Conservation (phyloP, 2,113 vertebrate genomes). For the Fukomys damarensis region DNA sequence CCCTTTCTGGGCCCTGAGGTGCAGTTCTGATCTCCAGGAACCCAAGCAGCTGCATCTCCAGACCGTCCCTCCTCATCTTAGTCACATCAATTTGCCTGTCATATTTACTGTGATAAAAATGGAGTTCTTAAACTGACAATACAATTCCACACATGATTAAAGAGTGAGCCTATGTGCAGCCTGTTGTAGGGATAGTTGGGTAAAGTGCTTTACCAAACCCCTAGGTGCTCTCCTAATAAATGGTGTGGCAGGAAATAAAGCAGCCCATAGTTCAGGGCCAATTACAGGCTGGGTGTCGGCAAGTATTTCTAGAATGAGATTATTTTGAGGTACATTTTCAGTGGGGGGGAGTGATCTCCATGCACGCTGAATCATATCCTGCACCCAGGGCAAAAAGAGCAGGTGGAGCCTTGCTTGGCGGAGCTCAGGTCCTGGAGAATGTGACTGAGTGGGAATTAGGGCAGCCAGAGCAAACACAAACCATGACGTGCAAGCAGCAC, state of each 20-base stretch:
- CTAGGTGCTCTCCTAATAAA: not conserved
- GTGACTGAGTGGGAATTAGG: not conserved
- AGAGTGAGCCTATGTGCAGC: not conserved
- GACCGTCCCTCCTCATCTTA: not conserved
- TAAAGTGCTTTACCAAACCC: not conserved
- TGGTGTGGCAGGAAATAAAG: not conserved
- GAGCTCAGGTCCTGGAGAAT: not conserved
- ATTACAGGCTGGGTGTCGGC: not conserved
- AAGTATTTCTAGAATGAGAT: slow-evolving; percentile 34
- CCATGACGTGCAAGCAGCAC: not conserved
- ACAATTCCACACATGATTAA: not conserved
- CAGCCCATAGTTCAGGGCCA: not conserved
- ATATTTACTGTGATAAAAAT: not conserved
- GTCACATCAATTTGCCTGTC: not conserved
- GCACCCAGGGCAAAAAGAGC: not conserved
- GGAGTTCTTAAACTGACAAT: not conserved
- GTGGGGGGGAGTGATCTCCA: not conserved
- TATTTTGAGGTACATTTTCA: slow-evolving; percentile 44
- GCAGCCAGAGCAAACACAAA: slow-evolving; percentile 11
- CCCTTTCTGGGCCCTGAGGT: not conserved
- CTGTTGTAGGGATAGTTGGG: not conserved
- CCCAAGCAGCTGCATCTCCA: not conserved
- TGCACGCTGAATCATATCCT: not conserved
- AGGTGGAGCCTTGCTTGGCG: not conserved
- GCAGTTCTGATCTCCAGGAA: too few relatives aligned